Evolutionary conservation across 2,113 vertebrate species (phyloP), one percentile per base, ranked within the genome.

Genomic region (Taurulus bubalis): DNA sequence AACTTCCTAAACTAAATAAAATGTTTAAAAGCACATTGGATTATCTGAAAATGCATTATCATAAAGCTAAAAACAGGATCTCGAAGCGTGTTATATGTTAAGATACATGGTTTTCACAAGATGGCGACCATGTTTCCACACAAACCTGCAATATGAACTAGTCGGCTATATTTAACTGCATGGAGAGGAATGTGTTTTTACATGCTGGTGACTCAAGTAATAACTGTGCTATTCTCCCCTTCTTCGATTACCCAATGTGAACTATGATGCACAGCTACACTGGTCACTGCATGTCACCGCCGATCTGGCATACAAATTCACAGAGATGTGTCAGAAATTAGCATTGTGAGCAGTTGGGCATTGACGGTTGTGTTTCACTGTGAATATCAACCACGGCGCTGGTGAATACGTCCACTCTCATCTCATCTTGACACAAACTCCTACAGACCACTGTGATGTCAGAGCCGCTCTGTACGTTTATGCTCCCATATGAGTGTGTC

Each of bases 351-450:
- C 91, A 94, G 89, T 94, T 93, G 92, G 91, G 85, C 89, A 84
- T 88, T 94, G 94, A 94, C 92, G 77, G 89, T 76, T 91, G 87
- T 82, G 78, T 89, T 95, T 95, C 93, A 90, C 94, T 82, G 91
- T 91, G 94, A 93, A 95, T 95, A 94, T 92, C 88, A 95, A 95
- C 86, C 91, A 91, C 22, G 40, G 72, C 22, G 82, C 84, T 82
- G 86, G 86, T 90, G 90, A 92, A 84, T 71, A 87, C 90, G 86
- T 87, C 85, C 79, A 76, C 87, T 89, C 90, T 91, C 91, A 83
- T 93, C 85, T 85, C 81, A 90, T 93, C 87, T 84, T 90, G 89
- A 89, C 83, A 89, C 88, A 77, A 78, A 89, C 90, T 92, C 91
- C 91, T 89, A 92, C 93, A 88, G 86, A 83, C 62, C 80, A 22